These are phyloP conservation scores for Acanthurus lineatus DNA, from an alignment of 2,797 vertebrate species.

Conservation along the genomic window DNA sequence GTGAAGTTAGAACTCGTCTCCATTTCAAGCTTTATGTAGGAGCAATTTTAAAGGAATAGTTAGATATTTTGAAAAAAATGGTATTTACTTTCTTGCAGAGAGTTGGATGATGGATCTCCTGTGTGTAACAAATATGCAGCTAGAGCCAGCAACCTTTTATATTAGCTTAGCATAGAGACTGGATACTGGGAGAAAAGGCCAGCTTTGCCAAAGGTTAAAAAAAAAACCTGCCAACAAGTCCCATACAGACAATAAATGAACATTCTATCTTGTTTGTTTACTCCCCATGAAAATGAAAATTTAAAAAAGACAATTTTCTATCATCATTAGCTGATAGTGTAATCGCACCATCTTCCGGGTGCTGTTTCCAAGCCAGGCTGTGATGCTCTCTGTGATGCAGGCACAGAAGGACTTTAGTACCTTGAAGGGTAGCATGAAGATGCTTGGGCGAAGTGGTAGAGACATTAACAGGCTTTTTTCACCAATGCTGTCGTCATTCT, in stretches of 20 bases:
- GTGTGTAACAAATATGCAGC: background rate
- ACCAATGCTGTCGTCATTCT: too few relatives aligned
- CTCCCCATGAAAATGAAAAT: background rate
- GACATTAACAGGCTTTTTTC: too few relatives aligned
- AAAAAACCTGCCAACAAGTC: background rate
- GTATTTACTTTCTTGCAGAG: slow-evolving; percentile 13
- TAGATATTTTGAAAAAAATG: background rate
- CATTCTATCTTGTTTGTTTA: background rate
- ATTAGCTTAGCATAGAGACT: slow-evolving; percentile 17
- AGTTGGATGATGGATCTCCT: background rate
- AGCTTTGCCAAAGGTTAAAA: background rate
- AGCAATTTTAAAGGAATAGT: background rate
- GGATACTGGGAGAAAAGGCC: background rate
- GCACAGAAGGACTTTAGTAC: too few relatives aligned
- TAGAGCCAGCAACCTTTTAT: background rate
- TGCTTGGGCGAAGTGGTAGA: too few relatives aligned
- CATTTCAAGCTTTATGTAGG: background rate
- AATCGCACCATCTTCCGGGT: too few relatives aligned
- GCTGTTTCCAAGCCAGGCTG: too few relatives aligned
- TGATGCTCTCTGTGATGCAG: too few relatives aligned
- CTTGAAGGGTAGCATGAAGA: too few relatives aligned
- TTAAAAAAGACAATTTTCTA: too few relatives aligned
- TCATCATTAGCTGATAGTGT: too few relatives aligned
- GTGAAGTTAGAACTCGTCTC: slow-evolving; percentile 41
- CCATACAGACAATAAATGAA: background rate